phyloP scores from a whole-genome alignment of 1,140 invertebrate species.

The Aleiodes sp. region DNA sequence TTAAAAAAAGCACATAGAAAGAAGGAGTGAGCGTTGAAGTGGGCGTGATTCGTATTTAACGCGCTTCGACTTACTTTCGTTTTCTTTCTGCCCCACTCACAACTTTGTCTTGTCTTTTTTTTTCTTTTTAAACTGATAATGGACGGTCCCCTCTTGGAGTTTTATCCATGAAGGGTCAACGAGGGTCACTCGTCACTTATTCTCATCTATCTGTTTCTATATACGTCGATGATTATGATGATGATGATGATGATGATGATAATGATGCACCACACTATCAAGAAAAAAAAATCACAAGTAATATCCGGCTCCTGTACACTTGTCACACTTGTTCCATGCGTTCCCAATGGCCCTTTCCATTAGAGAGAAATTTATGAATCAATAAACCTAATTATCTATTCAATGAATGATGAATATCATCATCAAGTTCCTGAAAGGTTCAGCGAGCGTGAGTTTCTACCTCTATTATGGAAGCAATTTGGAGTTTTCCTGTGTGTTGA shows the following conservation, averaged over 20 bases:
- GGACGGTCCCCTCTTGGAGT: slow-evolving; percentile 35
- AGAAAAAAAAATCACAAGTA: slow-evolving; percentile 34
- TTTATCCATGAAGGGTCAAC: slow-evolving; percentile 46
- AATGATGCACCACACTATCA: slow-evolving; percentile 29
- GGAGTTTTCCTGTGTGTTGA: no score
- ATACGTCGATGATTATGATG: neutral
- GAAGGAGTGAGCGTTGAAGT: neutral
- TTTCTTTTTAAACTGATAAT: slow-evolving; percentile 10
- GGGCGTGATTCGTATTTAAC: slow-evolving; percentile 12
- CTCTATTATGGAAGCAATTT: no score
- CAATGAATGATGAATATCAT: no score
- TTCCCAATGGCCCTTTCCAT: slow-evolving; percentile 2
- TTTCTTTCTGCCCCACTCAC: slow-evolving; percentile 12
- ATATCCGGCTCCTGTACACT: slow-evolving; percentile 34
- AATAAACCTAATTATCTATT: no score
- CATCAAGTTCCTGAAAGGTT: no score
- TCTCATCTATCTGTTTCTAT: slow-evolving; percentile 50
- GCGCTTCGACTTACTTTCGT: slow-evolving; percentile 28
- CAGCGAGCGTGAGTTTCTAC: no score
- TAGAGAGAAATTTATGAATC: neutral
- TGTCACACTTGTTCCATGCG: neutral
- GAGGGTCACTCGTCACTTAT: slow-evolving; percentile 42
- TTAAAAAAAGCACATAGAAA: slow-evolving; percentile 2
- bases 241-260: neutral
- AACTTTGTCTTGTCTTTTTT: neutral